A percentile compares a stretch with the other conserved stretches of the same genome.
Evolutionary conservation across 2,888 invertebrate species (phyloP).

Genomic region (Sericinus montela): DNA sequence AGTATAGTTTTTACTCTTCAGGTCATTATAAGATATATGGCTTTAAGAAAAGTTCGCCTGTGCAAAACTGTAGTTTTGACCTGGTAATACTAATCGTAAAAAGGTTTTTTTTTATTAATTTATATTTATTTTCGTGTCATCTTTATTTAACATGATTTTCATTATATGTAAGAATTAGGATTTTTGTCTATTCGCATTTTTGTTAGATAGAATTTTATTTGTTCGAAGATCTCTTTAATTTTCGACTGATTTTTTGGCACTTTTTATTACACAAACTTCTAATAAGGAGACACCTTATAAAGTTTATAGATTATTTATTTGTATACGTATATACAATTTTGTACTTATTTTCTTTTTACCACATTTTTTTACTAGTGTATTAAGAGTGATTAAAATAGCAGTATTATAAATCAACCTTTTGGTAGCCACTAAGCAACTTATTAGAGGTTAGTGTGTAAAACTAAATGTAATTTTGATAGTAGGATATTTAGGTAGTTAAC

Average conservation of each 20-base stretch:
- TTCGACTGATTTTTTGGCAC: conserved; percentile 54
- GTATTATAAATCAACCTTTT: conserved; percentile 14
- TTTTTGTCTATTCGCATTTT: not conserved
- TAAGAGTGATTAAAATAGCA: conserved; percentile 12
- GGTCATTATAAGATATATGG: too few species aligned
- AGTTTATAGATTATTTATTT: conserved; percentile 5
- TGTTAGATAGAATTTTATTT: conserved; percentile 32
- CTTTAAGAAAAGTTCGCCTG: too few species aligned
- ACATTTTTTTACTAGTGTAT: not conserved
- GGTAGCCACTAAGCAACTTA: conserved; percentile 4
- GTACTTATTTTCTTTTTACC: conserved; percentile 8
- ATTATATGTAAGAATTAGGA: not conserved
- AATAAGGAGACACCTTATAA: conserved; percentile 21
- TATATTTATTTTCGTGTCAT: too few species aligned
- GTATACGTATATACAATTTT: conserved; percentile 3
- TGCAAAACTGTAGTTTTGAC: too few species aligned
- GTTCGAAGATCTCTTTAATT: conserved; percentile 50
- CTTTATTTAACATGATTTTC: not conserved
- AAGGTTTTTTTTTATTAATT: too few species aligned
- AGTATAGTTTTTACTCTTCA: too few species aligned
- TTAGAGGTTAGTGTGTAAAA: conserved; percentile 12
- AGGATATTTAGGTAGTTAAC: conserved; percentile 7
- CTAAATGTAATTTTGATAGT: conserved; percentile 1
- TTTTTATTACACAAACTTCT: conserved; percentile 23
- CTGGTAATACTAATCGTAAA: too few species aligned